phyloP scores from a whole-genome alignment of 30 jellyfish, hydroid and myxozoan species.

The Sanderia malayensis region DNA sequence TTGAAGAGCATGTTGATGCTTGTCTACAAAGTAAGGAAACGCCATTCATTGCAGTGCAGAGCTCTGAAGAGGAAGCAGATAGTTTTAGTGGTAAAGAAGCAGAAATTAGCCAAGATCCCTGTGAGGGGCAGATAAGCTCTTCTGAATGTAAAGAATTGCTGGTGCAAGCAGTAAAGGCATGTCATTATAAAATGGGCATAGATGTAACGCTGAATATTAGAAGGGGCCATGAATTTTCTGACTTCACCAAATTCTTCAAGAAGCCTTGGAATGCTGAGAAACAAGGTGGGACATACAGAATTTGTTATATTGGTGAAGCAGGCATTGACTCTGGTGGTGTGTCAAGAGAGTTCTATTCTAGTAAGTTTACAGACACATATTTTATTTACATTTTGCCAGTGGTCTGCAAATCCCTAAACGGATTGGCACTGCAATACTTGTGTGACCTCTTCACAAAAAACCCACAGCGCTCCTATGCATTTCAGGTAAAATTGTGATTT shows the following conservation, averaged over 20 bases:
- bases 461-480: no score
- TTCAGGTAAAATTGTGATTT: background rate
- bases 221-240: no score
- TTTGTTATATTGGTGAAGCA: slow-evolving; percentile 27
- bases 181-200: slow-evolving; percentile 12
- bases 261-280: slow-evolving; percentile 37
- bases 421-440: no score
- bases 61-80: slow-evolving; percentile 7
- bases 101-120: slow-evolving; percentile 6
- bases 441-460: background rate
- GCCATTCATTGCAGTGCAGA: slow-evolving; percentile 12
- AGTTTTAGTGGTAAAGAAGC: slow-evolving; percentile 4
- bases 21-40: slow-evolving; percentile 21
- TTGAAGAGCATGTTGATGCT: slow-evolving; percentile 23
- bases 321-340: slow-evolving; percentile 70
- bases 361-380: slow-evolving; percentile 11
- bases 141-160: slow-evolving; percentile 6
- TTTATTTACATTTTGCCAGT: background rate
- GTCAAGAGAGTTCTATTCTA: slow-evolving; percentile 48
- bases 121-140: slow-evolving; percentile 11
- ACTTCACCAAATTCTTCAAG: no score
- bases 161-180: background rate
- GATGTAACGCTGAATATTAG: slow-evolving; percentile 23
- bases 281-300: slow-evolving; percentile 12
- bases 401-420: background rate